phyloP scores from a whole-genome alignment of 2,888 invertebrate species.

The Neoaliturus tenellus region DNA sequence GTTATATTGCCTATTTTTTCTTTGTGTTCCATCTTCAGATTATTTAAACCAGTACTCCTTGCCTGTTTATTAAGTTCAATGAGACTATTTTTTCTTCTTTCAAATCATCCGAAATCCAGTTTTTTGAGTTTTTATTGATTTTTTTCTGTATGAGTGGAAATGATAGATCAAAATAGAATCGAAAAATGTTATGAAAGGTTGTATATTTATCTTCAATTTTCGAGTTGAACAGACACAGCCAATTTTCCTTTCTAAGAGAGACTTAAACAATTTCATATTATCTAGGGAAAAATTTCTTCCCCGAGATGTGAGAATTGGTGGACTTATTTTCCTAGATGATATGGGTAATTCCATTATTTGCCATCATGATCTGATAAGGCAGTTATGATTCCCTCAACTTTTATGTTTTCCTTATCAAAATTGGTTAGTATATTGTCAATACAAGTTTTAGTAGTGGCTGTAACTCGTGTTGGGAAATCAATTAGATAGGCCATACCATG shows the following conservation, averaged over 20 bases:
- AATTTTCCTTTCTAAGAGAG: background rate
- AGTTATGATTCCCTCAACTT: slow-evolving; percentile 16
- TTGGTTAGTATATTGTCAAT: slow-evolving; percentile 23
- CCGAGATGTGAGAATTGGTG: background rate
- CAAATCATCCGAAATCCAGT: background rate
- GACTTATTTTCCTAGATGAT: background rate
- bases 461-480: slow-evolving; percentile 30
- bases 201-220: background rate
- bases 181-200: background rate
- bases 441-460: slow-evolving; percentile 10
- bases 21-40: background rate
- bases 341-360: background rate
- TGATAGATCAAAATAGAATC: slow-evolving; percentile 2
- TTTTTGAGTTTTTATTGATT: background rate
- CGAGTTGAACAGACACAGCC: background rate
- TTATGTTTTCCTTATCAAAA: background rate
- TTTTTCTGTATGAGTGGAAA: background rate
- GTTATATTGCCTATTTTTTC: slow-evolving; percentile 10
- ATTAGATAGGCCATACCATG: slow-evolving; percentile 12
- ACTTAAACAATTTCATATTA: slow-evolving; percentile 21
- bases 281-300: slow-evolving; percentile 6
- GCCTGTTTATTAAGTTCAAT: slow-evolving; percentile 30
- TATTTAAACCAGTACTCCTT: background rate
- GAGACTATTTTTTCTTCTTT: slow-evolving; percentile 23
- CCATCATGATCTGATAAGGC: slow-evolving; percentile 40